phyloP scores from a whole-genome alignment of 2,888 invertebrate species.

The Spisula subtruncata region DNA sequence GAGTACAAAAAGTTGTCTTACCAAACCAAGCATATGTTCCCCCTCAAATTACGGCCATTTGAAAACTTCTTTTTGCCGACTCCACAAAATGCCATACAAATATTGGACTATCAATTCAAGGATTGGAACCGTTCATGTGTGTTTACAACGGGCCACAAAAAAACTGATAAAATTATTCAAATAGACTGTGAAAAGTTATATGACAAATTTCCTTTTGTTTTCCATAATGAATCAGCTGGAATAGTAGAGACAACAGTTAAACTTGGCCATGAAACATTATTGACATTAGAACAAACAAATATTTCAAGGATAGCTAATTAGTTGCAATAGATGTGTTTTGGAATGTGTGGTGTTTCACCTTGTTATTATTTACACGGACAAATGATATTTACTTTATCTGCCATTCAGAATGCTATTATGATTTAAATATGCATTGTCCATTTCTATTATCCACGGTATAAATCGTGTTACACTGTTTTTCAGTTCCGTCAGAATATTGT shows the following conservation, averaged over 20 bases:
- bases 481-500: too few relatives aligned
- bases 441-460: too few relatives aligned
- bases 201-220: not conserved
- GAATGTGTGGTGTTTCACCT: too few relatives aligned
- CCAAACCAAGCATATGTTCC: not conserved
- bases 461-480: too few relatives aligned
- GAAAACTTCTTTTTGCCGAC: not conserved
- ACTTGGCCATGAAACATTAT: slow-evolving; percentile 23
- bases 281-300: too few relatives aligned
- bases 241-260: slow-evolving; percentile 31
- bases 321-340: too few relatives aligned
- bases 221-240: slow-evolving; percentile 13
- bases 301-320: too few relatives aligned
- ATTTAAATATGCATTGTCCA: too few relatives aligned
- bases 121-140: not conserved
- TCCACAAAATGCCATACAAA: not conserved
- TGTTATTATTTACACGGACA: too few relatives aligned
- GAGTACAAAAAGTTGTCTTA: not conserved
- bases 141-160: too few relatives aligned
- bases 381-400: too few relatives aligned
- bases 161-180: not conserved
- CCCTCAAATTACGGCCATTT: not conserved
- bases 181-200: not conserved
- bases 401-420: too few relatives aligned
- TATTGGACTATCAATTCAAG: not conserved